A percentile compares a stretch with the other conserved stretches of the same genome.
Evolutionary conservation across 2,797 vertebrate species (phyloP).

Genomic region (Anomalospiza imberbis): DNA sequence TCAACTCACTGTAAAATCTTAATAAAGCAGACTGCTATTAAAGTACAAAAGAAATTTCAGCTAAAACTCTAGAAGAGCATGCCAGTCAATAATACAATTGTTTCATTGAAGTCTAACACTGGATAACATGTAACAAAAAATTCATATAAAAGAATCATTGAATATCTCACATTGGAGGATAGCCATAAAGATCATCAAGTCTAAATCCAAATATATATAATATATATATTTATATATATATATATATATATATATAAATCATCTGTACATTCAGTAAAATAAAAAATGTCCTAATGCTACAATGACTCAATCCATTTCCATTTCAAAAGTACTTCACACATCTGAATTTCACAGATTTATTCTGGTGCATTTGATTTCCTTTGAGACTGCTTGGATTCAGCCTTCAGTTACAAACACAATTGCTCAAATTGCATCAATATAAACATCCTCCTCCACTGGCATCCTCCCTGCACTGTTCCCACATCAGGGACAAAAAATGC

Average conservation of each 20-base stretch:
- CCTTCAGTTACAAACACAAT: background rate
- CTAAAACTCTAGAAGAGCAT: background rate
- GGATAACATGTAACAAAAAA: background rate
- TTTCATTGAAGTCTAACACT: background rate
- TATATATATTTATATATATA: background rate
- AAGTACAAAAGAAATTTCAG: slow-evolving; percentile 21
- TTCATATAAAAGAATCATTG: background rate
- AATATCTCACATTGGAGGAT: background rate
- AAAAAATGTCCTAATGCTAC: background rate
- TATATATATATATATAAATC: background rate
- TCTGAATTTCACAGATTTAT: background rate
- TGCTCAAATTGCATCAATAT: background rate
- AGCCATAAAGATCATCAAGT: background rate
- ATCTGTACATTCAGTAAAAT: background rate
- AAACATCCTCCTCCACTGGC: background rate
- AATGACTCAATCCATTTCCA: background rate
- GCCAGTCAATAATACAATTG: background rate
- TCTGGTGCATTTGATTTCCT: background rate
- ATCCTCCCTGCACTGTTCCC: background rate
- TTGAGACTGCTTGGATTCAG: background rate
- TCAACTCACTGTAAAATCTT: background rate
- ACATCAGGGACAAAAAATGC: background rate
- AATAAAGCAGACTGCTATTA: slow-evolving; percentile 19
- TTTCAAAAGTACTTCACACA: background rate
- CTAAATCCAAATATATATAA: background rate